Conservation (phyloP, 1,140 invertebrate genomes). For the Hirudo medicinalis region DNA sequence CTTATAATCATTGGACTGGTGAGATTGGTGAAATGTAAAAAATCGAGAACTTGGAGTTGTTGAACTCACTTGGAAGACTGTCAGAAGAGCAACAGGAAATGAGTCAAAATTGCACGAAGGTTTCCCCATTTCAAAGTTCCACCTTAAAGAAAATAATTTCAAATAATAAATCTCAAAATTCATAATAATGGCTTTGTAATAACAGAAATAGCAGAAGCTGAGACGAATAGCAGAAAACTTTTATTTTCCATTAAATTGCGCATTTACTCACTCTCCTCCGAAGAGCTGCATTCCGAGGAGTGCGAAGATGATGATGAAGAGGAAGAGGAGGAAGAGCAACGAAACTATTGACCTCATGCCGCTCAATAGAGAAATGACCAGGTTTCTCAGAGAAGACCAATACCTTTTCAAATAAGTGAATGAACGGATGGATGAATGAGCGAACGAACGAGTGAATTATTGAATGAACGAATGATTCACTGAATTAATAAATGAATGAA, state of each 20-base stretch:
- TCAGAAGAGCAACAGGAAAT: conserved; percentile 94
- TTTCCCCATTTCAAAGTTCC: conserved; percentile 83
- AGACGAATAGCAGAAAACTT: too few species aligned
- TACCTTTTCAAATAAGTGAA: conserved; percentile 56
- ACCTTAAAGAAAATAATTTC: conserved; percentile 43
- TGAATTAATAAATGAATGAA: background rate
- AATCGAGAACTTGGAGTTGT: too few species aligned
- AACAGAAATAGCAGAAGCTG: too few species aligned
- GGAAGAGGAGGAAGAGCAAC: conserved; percentile 96
- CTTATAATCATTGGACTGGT: too few species aligned
- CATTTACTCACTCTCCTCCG: conserved; percentile 65
- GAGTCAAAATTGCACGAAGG: conserved; percentile 97
- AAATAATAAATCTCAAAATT: too few species aligned
- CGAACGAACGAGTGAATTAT: background rate
- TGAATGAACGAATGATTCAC: background rate
- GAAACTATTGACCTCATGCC: conserved; percentile 99
- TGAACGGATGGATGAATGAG: background rate
- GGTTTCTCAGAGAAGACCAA: conserved; percentile 92
- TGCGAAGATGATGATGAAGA: conserved; percentile 99
- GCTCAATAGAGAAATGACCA: conserved; percentile 96
- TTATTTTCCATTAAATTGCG: too few species aligned
- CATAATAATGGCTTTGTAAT: too few species aligned
- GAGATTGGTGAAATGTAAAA: too few species aligned
- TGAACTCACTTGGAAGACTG: conserved; percentile 75
- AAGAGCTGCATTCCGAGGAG: conserved; percentile 99